phyloP scores from a whole-genome alignment of 1,140 invertebrate species.

The Lethrus apterus region DNA sequence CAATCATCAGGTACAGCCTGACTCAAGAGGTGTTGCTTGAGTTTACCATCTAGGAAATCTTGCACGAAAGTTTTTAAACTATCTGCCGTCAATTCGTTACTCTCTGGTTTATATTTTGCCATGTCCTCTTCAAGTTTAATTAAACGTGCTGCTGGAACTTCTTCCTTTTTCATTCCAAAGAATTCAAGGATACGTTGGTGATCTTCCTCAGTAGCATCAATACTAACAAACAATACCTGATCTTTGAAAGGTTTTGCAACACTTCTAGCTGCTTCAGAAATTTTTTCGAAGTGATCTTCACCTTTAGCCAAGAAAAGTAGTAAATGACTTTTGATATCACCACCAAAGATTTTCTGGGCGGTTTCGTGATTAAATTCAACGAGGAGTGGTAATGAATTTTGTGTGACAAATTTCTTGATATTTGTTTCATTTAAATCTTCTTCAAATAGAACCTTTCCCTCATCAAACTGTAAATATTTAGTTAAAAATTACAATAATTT shows the following conservation, averaged over 20 bases:
- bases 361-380: constrained; percentile 98
- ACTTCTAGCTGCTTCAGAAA: constrained; percentile 60
- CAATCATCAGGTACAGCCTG: constrained; percentile 95
- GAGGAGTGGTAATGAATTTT: constrained; percentile 84
- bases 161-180: constrained; percentile 94
- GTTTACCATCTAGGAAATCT: constrained; percentile 81
- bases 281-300: constrained; percentile 71
- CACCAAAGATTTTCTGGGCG: constrained; percentile 96
- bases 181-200: constrained; percentile 96
- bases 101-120: constrained; percentile 94
- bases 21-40: constrained; percentile 90
- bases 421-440: constrained; percentile 59
- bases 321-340: constrained; percentile 93
- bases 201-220: constrained; percentile 92
- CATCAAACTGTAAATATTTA: constrained; percentile 73
- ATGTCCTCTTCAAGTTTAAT: constrained; percentile 96
- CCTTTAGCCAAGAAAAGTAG: constrained; percentile 91
- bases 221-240: constrained; percentile 90
- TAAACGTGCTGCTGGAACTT: constrained; percentile 86
- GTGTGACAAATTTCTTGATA: constrained; percentile 77
- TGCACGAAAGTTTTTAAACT: constrained; percentile 78
- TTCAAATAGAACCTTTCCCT: constrained; percentile 73
- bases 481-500: not conserved
- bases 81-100: constrained; percentile 66
- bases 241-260: constrained; percentile 86